phyloP scores from a whole-genome alignment of 2,888 invertebrate genomes.

The Cantharis flavilabris region DNA sequence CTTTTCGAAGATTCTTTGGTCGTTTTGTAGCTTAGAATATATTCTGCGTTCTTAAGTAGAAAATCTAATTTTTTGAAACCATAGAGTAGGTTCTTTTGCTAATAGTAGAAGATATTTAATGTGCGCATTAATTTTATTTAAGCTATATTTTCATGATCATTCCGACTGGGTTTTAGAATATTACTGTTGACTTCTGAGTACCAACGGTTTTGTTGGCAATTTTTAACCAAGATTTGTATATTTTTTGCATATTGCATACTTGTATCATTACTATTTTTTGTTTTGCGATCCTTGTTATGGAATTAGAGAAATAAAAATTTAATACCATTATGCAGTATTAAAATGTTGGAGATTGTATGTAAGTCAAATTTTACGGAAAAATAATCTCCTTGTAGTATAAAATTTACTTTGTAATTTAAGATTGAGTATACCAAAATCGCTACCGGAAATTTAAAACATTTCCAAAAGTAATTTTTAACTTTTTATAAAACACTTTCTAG shows the following conservation, averaged over 20 bases:
- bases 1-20: neutral
- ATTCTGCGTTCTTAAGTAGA: neutral
- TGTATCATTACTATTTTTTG: neutral
- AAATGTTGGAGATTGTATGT: neutral
- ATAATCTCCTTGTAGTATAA: neutral
- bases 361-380: neutral
- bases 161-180: neutral
- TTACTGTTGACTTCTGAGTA: neutral
- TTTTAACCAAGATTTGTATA: neutral
- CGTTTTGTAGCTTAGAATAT: neutral
- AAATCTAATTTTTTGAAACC: neutral
- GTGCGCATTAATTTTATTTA: neutral
- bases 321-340: neutral
- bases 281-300: neutral
- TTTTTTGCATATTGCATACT: neutral
- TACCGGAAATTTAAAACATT: neutral
- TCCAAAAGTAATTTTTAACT: neutral
- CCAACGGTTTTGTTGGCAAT: neutral
- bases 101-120: neutral
- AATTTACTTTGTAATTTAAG: neutral
- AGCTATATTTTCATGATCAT: neutral
- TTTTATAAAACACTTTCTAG: neutral
- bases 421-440: neutral
- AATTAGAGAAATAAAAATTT: neutral
- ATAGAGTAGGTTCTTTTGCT: neutral